Conservation (phyloP, 2,113 vertebrate species). For the Engystomops pustulosus region DNA sequence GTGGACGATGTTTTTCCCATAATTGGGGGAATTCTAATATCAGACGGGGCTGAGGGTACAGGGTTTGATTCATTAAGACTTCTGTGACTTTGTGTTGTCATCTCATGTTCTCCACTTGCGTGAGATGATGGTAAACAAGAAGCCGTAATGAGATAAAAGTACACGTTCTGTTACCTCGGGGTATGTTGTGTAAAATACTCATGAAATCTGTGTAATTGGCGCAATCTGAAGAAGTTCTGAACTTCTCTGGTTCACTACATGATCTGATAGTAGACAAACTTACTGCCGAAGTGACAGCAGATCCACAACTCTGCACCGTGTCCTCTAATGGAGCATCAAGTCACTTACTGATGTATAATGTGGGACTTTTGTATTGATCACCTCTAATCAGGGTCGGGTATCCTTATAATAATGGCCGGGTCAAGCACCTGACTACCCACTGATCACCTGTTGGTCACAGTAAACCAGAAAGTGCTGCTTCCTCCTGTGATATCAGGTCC, state of each 20-base stretch:
- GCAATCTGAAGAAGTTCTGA: not conserved
- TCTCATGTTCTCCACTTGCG: not conserved
- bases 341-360: too few species aligned
- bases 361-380: too few species aligned
- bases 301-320: too few species aligned
- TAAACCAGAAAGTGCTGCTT: too few species aligned
- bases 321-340: too few species aligned
- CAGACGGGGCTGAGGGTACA: not conserved
- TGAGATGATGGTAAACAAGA: not conserved
- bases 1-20: slow-evolving; percentile 11
- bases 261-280: not conserved
- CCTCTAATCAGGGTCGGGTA: too few species aligned
- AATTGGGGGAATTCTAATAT: not conserved
- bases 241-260: not conserved
- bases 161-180: not conserved
- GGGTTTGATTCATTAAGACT: not conserved
- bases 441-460: too few species aligned
- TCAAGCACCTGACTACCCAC: too few species aligned
- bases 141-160: not conserved
- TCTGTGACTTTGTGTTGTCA: not conserved
- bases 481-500: too few species aligned
- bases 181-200: not conserved
- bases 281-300: too few species aligned
- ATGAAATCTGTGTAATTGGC: not conserved
- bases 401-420: too few species aligned